Conservation (phyloP, 1,140 invertebrate genomes). For the Thalassaphorura encarpata region DNA sequence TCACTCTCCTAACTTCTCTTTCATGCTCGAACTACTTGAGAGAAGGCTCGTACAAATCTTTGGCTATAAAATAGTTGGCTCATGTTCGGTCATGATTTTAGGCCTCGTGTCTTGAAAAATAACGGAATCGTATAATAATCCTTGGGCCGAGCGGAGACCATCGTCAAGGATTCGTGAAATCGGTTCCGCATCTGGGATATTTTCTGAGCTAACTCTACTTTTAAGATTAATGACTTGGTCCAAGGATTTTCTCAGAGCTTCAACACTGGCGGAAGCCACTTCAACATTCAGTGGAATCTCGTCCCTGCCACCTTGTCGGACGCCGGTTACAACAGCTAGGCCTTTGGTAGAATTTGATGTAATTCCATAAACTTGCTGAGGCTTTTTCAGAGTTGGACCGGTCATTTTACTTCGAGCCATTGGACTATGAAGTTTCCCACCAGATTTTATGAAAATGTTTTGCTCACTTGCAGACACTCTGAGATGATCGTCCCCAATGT, state of each 20-base stretch:
- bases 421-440: slow-evolving; percentile 20
- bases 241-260: slow-evolving; percentile 25
- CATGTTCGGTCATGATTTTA: slow-evolving; percentile 31
- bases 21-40: no score
- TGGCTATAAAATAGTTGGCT: slow-evolving; percentile 18
- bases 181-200: slow-evolving; percentile 25
- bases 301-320: slow-evolving; percentile 3
- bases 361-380: slow-evolving; percentile 28
- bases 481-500: slow-evolving; percentile 17
- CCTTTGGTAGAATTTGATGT: no score
- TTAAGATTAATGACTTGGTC: slow-evolving; percentile 28
- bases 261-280: slow-evolving; percentile 18
- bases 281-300: slow-evolving; percentile 20
- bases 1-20: no score
- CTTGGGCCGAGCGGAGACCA: slow-evolving; percentile 24
- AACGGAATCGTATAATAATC: slow-evolving; percentile 27
- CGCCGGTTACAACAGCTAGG: slow-evolving; percentile 28
- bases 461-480: slow-evolving; percentile 30
- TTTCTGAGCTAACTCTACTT: slow-evolving; percentile 19
- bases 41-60: no score
- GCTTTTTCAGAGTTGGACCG: slow-evolving; percentile 24
- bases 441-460: slow-evolving; percentile 27
- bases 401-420: slow-evolving; percentile 28
- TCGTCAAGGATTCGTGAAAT: slow-evolving; percentile 30
- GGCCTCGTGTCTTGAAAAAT: slow-evolving; percentile 23